Conservation (phyloP, 2,113 vertebrate species). For the Baryphthengus martii region DNA sequence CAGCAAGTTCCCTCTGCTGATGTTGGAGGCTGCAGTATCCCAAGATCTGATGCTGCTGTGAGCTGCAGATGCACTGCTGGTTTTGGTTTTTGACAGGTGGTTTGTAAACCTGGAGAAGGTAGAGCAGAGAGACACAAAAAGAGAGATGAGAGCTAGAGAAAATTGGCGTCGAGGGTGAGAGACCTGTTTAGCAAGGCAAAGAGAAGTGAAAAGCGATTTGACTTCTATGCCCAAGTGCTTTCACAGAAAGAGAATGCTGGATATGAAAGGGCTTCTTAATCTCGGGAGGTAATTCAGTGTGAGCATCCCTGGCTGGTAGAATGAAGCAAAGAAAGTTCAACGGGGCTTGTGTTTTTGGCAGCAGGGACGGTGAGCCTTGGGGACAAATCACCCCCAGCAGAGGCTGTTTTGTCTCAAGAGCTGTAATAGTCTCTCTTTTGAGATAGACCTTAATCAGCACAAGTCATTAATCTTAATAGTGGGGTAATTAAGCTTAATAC, state of each 20-base stretch:
- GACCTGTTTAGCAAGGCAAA: not conserved
- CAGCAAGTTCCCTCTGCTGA: not conserved
- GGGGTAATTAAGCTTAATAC: slow-evolving; percentile 49
- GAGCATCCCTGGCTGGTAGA: not conserved
- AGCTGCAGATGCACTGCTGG: not conserved
- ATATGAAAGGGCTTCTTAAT: not conserved
- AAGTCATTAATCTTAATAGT: slow-evolving; percentile 39
- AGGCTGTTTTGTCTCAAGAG: slow-evolving; percentile 6
- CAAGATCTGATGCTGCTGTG: fast-evolving
- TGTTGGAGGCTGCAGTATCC: not conserved
- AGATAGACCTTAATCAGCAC: not conserved
- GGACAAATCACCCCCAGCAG: slow-evolving; percentile 14
- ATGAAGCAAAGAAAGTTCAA: not conserved
- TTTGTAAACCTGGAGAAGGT: not conserved
- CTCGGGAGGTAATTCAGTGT: not conserved
- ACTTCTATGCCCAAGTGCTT: not conserved
- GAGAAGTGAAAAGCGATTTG: not conserved
- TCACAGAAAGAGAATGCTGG: not conserved
- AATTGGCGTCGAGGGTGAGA: fast-evolving
- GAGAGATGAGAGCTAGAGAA: not conserved
- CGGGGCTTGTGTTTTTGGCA: slow-evolving; percentile 6
- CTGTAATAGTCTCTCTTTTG: slow-evolving; percentile 12
- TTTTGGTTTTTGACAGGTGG: not conserved
- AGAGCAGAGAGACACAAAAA: not conserved
- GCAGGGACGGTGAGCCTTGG: not conserved